These are phyloP conservation scores for Cladorhizidae sp. DNA, from an alignment of 37 sponge, comb jelly and placozoan genomes.

Conservation along the genomic window DNA sequence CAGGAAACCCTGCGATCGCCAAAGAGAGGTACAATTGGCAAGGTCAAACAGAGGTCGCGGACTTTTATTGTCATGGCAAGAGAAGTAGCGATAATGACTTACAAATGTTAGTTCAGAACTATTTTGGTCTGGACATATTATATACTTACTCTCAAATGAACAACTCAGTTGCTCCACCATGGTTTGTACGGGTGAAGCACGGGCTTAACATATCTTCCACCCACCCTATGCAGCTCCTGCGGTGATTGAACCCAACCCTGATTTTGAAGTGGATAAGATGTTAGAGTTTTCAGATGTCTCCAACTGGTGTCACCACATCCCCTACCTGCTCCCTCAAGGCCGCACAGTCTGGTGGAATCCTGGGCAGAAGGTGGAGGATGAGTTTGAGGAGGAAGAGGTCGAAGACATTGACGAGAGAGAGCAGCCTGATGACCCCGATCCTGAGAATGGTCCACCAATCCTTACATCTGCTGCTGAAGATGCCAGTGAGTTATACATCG, in stretches of 20 bases:
- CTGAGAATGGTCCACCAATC: slow-evolving; percentile 94
- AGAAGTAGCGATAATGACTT: too few species aligned
- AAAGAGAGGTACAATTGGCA: too few species aligned
- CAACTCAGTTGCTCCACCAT: not conserved
- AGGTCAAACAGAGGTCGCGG: too few species aligned
- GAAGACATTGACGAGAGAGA: slow-evolving; percentile 94
- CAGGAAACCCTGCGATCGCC: too few species aligned
- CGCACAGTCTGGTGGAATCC: slow-evolving; percentile 98
- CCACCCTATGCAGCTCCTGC: slow-evolving; percentile 17
- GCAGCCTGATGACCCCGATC: slow-evolving; percentile 92
- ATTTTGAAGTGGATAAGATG: slow-evolving; percentile 79
- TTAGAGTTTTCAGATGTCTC: slow-evolving; percentile 84
- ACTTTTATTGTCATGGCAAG: too few species aligned
- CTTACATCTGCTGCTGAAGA: slow-evolving; percentile 92
- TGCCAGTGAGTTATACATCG: slow-evolving; percentile 47
- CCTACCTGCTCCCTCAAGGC: slow-evolving; percentile 97
- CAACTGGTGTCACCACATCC: slow-evolving; percentile 94
- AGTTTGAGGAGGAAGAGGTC: slow-evolving; percentile 96
- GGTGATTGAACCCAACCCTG: slow-evolving; percentile 77
- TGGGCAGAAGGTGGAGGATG: slow-evolving; percentile 92
- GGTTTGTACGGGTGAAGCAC: too few species aligned
- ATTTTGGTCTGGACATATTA: too few species aligned
- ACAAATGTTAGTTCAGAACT: too few species aligned
- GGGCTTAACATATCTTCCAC: not conserved
- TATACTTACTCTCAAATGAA: too few species aligned